Percentiles rank a stretch among this genome's conserved stretches.
Evolutionary conservation across 2,113 vertebrate species (phyloP).

Genomic region (Zingel zingel): DNA sequence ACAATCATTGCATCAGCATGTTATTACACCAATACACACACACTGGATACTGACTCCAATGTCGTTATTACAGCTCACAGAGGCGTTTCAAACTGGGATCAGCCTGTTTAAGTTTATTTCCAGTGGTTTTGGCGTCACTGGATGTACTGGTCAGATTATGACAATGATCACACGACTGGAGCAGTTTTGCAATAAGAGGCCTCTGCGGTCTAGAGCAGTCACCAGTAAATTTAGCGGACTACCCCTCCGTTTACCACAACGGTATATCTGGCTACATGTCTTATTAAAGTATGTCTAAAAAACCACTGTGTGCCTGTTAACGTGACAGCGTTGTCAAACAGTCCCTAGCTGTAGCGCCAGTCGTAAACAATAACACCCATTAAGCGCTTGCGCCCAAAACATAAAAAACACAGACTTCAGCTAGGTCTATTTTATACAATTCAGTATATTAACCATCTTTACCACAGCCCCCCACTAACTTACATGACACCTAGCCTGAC

Average conservation of each 20-base stretch:
- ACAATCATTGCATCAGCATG: not conserved
- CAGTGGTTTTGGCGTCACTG: not conserved
- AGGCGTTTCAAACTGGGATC: not conserved
- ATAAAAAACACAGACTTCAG: not conserved
- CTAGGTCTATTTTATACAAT: rapidly evolving
- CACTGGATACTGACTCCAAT: not conserved
- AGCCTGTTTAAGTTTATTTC: not conserved
- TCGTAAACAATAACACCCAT: not conserved
- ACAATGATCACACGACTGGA: conserved; percentile 24
- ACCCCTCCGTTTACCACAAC: not conserved
- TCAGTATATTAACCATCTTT: not conserved
- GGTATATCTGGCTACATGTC: rapidly evolving
- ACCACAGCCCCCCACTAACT: not conserved
- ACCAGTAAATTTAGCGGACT: too few species aligned
- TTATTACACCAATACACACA: not conserved
- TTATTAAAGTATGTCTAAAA: not conserved
- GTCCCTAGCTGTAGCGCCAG: not conserved
- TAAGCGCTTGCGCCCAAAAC: not conserved
- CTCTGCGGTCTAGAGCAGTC: not conserved
- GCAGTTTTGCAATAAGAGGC: conserved; percentile 45
- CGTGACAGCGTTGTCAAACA: not conserved
- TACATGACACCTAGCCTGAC: conserved; percentile 28
- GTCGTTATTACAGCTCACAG: not conserved
- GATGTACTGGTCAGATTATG: not conserved
- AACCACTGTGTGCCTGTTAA: not conserved